Base-by-base conservation (phyloP, 2,888 invertebrate species). In the Protonemura montana region DNA sequence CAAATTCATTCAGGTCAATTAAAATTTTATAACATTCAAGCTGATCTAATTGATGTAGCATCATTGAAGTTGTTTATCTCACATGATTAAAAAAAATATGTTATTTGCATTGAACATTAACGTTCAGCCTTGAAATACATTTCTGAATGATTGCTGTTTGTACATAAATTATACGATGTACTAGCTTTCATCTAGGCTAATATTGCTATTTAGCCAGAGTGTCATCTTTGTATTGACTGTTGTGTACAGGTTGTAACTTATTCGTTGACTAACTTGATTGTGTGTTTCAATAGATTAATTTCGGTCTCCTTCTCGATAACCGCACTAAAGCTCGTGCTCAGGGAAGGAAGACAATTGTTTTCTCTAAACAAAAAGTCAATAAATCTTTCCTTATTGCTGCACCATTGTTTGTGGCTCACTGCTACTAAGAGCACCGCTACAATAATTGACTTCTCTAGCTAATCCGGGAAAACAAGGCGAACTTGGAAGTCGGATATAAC, bases 251-350 rank as follows among this genome's bases (percentile, higher is more conserved):
- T 59, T 59, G 59, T 59, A 59, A 59, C 59, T 59, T 59, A 21
- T 59, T 59, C 59, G 59, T 59, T 59, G 59, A 59, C 59, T 59
- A 59, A 59, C 59, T 26, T 78, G 78, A 28, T 78, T 78, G 78
- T 78, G 78, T 27, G 28, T 78, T 78, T 26, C 27, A 82, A 83
- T 86, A 78, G 85, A 88, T 87, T 87, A 87, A 88, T 89, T 88
- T 89, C 86, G 89, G 88, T 88, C 87, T 88, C 89, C 89, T 89
- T 90, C 89, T 90, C 89, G 89, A 85, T 87, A 88, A 90, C 89
- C 92, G 91, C 92, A 92, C 92, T 91, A 90, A 91, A 90, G 91
- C 91, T 91, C 92, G 92, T 92, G 92, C 91, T 91, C 92, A 91
- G 91, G 92, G 92, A 91, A 91, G 90, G 90, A 90, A 87, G 87